Evolutionary conservation across 2,113 vertebrate genomes (phyloP).

Genomic region (Tor tambroides): DNA sequence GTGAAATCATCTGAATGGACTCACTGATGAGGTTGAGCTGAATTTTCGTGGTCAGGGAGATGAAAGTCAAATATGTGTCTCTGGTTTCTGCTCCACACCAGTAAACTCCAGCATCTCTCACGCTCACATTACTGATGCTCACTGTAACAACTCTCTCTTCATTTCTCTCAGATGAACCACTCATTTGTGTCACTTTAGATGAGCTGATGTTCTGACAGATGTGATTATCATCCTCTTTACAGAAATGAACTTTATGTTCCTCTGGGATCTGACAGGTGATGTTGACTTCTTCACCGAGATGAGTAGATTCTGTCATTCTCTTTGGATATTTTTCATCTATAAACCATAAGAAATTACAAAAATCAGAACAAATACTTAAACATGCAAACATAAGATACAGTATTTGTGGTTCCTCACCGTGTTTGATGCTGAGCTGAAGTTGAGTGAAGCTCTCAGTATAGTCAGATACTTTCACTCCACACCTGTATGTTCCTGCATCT

Average conservation of each 20-base stretch:
- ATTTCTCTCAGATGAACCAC: conserved; percentile 22
- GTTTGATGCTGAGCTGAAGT: not conserved
- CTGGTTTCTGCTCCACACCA: conserved; percentile 46
- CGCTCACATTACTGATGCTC: conserved; percentile 34
- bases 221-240: conserved; percentile 29
- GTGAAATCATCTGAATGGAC: too few species aligned
- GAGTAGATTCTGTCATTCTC: not conserved
- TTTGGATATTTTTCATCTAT: too few species aligned
- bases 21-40: too few species aligned
- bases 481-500: conserved; percentile 33
- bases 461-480: conserved; percentile 19
- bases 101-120: conserved; percentile 51
- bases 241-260: conserved; percentile 31
- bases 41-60: too few species aligned
- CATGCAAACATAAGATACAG: not conserved
- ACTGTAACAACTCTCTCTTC: conserved; percentile 51
- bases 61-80: not conserved
- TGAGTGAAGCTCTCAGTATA: not conserved
- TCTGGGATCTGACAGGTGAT: conserved; percentile 50
- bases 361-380: too few species aligned
- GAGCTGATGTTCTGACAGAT: not conserved
- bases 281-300: not conserved
- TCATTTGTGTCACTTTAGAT: not conserved
- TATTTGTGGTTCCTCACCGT: not conserved
- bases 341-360: too few species aligned